Evolutionary conservation across 2,888 invertebrate genomes (phyloP), one percentile per base, ranked within the genome.

Genomic region (Ichneumoninae sp.): DNA sequence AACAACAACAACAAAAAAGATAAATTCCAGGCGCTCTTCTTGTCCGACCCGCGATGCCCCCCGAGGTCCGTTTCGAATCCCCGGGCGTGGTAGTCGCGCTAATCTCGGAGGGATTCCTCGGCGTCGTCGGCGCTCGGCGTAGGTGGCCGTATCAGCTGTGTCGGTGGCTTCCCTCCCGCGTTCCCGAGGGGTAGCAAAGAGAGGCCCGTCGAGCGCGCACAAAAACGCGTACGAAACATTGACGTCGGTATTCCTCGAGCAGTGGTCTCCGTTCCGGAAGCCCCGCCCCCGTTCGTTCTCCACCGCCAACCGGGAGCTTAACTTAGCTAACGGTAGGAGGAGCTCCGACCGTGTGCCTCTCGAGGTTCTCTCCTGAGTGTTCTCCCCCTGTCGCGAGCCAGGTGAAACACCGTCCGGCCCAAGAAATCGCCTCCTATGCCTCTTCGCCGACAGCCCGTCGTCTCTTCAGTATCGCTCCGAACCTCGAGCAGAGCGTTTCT

Each of bases 201-300:
- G 89, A 88, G 89, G 88, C 79, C 47, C 52, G 63, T 13, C 84
- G 65, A 13, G 13, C 3, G 22, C 22, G 26, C 57, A 10, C 26
- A 33, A 74, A 47, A 66, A 74, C 13, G 74, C 76, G 68, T 36
- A 66, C 80, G 36, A 77, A 47, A 76, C 73, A 83, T 71, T 71
- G 52, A 78, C 80, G 83, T 81, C 79, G 52, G 73, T 33, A 81
- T 70, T 81, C 57, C 71, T 65, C 69, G 65, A 69, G 80, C 75
- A 86, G 87, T 87, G 85, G 89, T 91, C 92, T 90, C 90, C 90
- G 86, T 85, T 83, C 86, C 91, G 90, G 90, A 90, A 91, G 92
- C 92, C 91, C 91, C 93, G 92, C 92, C 92, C 90, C 91, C 85
- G 90, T 89, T 85, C 90, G 90, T 91, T 90, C 90, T 90, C 90